These are phyloP conservation scores for Hybognathus amarus DNA, from an alignment of 2,797 vertebrate genomes.

Conservation along the genomic window DNA sequence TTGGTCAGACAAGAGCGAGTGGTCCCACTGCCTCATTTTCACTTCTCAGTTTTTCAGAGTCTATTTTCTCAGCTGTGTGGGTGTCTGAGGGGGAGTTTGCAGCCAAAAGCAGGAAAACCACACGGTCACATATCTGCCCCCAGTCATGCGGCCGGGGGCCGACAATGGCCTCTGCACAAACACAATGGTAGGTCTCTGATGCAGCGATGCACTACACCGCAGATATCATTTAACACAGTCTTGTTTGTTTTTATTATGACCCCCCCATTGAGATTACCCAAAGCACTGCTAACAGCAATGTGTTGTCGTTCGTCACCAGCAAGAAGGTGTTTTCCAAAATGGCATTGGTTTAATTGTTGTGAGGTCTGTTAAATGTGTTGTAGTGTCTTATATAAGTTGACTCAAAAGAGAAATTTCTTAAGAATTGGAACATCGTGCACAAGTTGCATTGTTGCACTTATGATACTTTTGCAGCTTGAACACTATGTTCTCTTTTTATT, in stretches of 20 bases:
- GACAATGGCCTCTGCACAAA: slow-evolving; percentile 5
- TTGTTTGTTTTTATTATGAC: not conserved
- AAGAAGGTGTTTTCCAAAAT: not conserved
- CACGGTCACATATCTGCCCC: slow-evolving; percentile 59
- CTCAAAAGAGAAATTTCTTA: not conserved
- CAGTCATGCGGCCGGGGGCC: slow-evolving; percentile 19
- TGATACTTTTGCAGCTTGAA: not conserved
- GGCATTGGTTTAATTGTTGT: not conserved
- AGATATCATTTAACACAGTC: not conserved
- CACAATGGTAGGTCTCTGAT: slow-evolving; percentile 6
- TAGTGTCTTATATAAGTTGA: not conserved
- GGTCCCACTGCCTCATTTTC: slow-evolving; percentile 27
- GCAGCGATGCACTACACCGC: slow-evolving; percentile 18
- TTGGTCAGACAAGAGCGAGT: not conserved
- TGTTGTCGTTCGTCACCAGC: not conserved
- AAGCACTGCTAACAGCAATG: not conserved
- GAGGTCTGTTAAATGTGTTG: no score
- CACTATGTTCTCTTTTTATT: not conserved
- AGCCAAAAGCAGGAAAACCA: slow-evolving; percentile 58
- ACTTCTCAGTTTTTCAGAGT: slow-evolving; percentile 16
- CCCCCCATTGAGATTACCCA: not conserved
- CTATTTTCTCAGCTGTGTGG: slow-evolving; percentile 44
- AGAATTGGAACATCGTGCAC: not conserved
- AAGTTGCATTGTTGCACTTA: not conserved
- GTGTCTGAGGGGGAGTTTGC: slow-evolving; percentile 30